Evolutionary conservation across 2,113 vertebrate species (phyloP), one percentile per base, ranked within the genome.

Genomic region (Seriola quinqueradiata): DNA sequence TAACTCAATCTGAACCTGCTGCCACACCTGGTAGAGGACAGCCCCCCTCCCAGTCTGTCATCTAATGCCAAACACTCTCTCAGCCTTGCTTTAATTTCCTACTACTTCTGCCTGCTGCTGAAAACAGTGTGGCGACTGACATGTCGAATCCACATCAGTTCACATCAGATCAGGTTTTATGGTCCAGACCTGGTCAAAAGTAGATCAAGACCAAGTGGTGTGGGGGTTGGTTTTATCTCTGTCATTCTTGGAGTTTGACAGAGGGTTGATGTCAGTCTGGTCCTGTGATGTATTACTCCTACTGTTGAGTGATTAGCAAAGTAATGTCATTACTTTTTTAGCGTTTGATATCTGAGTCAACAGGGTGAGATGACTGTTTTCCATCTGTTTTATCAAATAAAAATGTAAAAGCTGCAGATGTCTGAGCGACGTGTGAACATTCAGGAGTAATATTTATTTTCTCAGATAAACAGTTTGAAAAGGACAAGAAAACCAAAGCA

Each of bases 41-140:
- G 25, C 25, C 70, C 54, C 67, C 55, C 77, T 23, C 59, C 69
- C 73, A 50, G 72, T 63, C 61, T 8, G n/a, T 85, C 71, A 50
- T 66, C 63, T 84, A 70, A 81, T 79, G 74, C 75, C 83, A 89
- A 71, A 75, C 82, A 70, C 70, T 46, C 46, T 75, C 71, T 7
- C 50, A 4, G 70, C 66, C 54, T 46, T 17, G 40, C 58, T 68
- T 42, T 84, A 59, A 70, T 72, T 73, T 71, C 66, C 70, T 12
- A 25, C 71, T 57, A 46, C 61, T 63, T 80, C 64, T 14, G 38
- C 63, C 84, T 72, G 65, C 67, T 16, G 28, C 66, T 70, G 54
- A 77, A 67, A 68, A 68, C 58, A 70, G 67, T 61, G 40, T 5
- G 40, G 64, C 76, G 70, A 70, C 46, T 48, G 16, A 17, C 50